Evolutionary conservation across 2,113 vertebrate species (phyloP).

Genomic region (Tachysurus vachellii): DNA sequence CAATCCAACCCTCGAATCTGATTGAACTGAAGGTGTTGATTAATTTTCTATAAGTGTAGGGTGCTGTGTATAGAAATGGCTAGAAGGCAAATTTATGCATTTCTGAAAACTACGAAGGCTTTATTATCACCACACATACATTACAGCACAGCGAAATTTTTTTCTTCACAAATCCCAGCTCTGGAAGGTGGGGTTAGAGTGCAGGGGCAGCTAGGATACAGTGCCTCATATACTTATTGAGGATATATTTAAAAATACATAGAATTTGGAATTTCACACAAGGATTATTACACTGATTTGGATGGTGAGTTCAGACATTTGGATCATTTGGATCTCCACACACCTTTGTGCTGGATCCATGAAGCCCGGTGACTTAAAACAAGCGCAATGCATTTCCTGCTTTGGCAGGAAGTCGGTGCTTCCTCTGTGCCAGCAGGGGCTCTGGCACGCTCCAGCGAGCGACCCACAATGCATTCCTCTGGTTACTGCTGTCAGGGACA

Average conservation of each 20-base stretch:
- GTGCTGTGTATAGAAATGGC: neutral
- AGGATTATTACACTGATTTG: too few relatives aligned
- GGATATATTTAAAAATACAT: neutral
- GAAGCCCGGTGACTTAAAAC: neutral
- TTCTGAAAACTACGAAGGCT: neutral
- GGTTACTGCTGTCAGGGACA: conserved; percentile 49
- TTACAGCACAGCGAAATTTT: too few relatives aligned
- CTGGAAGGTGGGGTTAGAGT: too few relatives aligned
- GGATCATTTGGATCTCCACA: neutral
- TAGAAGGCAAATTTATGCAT: neutral
- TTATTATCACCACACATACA: too few relatives aligned
- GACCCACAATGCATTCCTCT: conserved; percentile 42
- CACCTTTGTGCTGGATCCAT: neutral
- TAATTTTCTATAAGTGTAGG: neutral
- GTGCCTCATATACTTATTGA: neutral
- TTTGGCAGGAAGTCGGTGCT: conserved; percentile 20
- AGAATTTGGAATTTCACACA: neutral
- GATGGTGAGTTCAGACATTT: neutral
- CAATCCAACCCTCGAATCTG: neutral
- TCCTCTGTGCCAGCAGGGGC: conserved; percentile 17
- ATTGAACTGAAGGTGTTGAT: neutral
- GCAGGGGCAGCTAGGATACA: too few relatives aligned
- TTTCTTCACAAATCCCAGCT: too few relatives aligned
- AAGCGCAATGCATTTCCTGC: conserved; percentile 19
- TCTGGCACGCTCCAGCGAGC: conserved; percentile 14